Percentiles rank a stretch among this genome's conserved stretches.
phyloP scores from a whole-genome alignment of 92 coral and sea anemone genomes.

The Muricea muricata region DNA sequence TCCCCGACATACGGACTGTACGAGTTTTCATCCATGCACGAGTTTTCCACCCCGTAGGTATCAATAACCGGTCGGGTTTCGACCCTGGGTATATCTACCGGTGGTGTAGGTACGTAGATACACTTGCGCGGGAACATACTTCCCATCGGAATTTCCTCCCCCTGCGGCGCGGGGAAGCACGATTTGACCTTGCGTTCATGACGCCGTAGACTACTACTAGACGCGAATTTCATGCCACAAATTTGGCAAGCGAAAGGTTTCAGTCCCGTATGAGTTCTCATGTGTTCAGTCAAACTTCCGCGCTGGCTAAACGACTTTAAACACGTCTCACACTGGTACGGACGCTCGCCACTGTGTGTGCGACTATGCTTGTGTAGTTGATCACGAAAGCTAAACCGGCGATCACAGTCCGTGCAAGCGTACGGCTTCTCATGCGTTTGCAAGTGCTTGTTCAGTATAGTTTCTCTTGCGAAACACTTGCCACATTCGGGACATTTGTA shows the following conservation, averaged over 20 bases:
- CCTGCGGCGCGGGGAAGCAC: not conserved
- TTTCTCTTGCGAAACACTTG: conserved; percentile 32
- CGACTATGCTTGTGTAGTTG: conserved; percentile 30
- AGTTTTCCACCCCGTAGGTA: no score
- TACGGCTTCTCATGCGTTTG: conserved; percentile 46
- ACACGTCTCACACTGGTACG: conserved; percentile 25
- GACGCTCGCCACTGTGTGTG: conserved; percentile 30
- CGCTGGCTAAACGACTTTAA: conserved; percentile 15
- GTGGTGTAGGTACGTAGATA: conserved; percentile 15
- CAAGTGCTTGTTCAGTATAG: conserved; percentile 39
- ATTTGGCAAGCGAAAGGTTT: conserved; percentile 26
- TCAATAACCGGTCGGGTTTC: not conserved
- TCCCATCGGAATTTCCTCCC: conserved; percentile 21
- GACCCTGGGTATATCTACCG: not conserved
- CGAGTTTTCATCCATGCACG: no score
- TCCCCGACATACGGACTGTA: no score
- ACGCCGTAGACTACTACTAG: conserved; percentile 37
- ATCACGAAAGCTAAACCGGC: conserved; percentile 38
- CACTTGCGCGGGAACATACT: not conserved
- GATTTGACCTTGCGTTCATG: conserved; percentile 21
- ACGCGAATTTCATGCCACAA: conserved; percentile 39
- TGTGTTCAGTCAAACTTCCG: conserved; percentile 38
- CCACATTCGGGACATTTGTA: conserved; percentile 42
- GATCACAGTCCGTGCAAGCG: conserved; percentile 12
- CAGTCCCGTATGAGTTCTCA: conserved; percentile 22